These are phyloP conservation scores for Poeciliopsis turrubarensis DNA, from an alignment of 2,113 vertebrate genomes.

Conservation along the genomic window DNA sequence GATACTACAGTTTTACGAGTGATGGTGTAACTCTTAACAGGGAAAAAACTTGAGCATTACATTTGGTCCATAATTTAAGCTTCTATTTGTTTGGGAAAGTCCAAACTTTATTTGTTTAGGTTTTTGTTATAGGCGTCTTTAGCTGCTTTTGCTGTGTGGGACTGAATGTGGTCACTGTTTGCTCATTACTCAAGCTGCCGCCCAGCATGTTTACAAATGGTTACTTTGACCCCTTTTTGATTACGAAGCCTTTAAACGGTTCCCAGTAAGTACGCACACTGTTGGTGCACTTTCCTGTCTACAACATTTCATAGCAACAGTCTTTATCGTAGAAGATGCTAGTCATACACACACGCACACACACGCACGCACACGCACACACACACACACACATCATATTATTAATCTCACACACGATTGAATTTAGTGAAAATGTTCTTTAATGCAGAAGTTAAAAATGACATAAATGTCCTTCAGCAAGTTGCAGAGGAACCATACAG, in stretches of 20 bases:
- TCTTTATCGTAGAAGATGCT: background rate
- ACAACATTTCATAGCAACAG: background rate
- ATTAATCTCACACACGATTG: background rate
- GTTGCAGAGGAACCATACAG: background rate
- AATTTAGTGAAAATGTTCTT: background rate
- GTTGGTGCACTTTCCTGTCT: background rate
- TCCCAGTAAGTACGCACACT: background rate
- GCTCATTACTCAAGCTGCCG: constrained; percentile 60
- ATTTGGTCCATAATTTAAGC: background rate
- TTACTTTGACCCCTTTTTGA: constrained; percentile 56
- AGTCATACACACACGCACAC: background rate
- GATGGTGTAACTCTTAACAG: background rate
- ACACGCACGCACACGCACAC: too few species aligned
- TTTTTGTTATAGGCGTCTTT: constrained; percentile 19
- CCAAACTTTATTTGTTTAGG: constrained; percentile 24
- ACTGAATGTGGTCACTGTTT: constrained; percentile 50
- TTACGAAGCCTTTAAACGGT: constrained; percentile 29
- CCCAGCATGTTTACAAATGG: constrained; percentile 50
- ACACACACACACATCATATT: background rate
- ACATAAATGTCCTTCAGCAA: background rate
- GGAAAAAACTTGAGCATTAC: background rate
- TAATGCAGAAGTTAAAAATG: background rate
- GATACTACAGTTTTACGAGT: background rate
- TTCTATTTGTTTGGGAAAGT: background rate
- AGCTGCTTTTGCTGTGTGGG: constrained; percentile 60